A percentile compares a stretch with the other conserved stretches of the same genome.
Evolutionary conservation across 2,888 invertebrate genomes (phyloP).

Genomic region (Sarcophaga variegata): DNA sequence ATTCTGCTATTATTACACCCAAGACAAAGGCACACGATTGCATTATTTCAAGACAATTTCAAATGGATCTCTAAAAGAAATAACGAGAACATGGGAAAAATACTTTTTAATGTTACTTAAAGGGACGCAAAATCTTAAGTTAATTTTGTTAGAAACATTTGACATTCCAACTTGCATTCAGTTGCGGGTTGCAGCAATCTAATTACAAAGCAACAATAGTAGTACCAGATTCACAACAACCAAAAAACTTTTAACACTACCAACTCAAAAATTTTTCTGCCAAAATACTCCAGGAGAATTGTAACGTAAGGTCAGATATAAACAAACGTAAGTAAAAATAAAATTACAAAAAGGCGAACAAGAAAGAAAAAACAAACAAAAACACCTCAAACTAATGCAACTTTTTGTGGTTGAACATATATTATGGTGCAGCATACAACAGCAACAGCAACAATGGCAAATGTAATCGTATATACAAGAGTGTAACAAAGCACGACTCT

Average conservation of each 20-base stretch:
- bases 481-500: conserved; percentile 17
- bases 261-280: background rate
- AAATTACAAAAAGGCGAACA: background rate
- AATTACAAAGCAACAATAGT: conserved; percentile 1
- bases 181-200: too few relatives aligned
- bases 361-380: background rate
- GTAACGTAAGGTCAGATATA: conserved; percentile 19
- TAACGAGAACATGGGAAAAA: too few relatives aligned
- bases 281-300: background rate
- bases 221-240: background rate
- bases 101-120: too few relatives aligned
- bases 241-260: background rate
- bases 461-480: background rate
- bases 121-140: too few relatives aligned
- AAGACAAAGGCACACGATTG: too few relatives aligned
- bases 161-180: too few relatives aligned
- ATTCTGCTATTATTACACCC: too few relatives aligned
- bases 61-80: too few relatives aligned
- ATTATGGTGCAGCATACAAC: conserved; percentile 35
- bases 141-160: too few relatives aligned
- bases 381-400: conserved; percentile 13
- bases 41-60: too few relatives aligned
- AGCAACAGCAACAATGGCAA: conserved; percentile 19
- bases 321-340: background rate
- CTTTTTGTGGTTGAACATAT: conserved; percentile 43